Percentiles rank a stretch among this genome's conserved stretches.
Evolutionary conservation across 2,797 vertebrate genomes (phyloP).

Genomic region (Acanthornis magna): DNA sequence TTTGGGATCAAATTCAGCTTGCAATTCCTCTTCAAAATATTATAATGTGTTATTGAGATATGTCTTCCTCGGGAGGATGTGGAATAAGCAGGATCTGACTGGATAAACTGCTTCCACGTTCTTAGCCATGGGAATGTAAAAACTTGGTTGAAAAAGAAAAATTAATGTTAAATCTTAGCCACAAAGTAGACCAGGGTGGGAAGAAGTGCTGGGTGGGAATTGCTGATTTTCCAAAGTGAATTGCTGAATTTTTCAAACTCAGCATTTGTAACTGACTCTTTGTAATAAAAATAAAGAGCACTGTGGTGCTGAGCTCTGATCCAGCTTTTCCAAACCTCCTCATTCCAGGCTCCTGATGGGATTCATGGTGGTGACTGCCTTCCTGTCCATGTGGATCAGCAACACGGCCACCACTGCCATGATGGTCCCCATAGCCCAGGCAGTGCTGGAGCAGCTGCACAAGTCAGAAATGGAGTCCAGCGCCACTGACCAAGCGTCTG

Average conservation of each 20-base stretch:
- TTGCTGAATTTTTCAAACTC: not conserved
- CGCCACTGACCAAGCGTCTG: accelerated
- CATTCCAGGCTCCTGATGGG: conserved; percentile 86
- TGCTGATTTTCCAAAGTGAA: not conserved
- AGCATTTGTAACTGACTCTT: not conserved
- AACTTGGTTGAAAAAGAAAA: not conserved
- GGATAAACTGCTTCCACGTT: not conserved
- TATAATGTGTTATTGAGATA: not conserved
- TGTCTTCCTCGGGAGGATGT: not conserved
- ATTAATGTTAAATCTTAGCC: not conserved
- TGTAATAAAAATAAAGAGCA: not conserved
- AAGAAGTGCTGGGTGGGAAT: not conserved
- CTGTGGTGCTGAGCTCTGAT: not conserved
- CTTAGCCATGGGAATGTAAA: not conserved
- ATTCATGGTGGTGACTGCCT: conserved; percentile 90
- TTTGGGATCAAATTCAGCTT: conserved; percentile 5
- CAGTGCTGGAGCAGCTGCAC: conserved; percentile 86
- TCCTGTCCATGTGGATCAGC: conserved; percentile 99
- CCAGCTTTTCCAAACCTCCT: not conserved
- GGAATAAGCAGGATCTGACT: not conserved
- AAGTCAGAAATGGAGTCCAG: conserved; percentile 54
- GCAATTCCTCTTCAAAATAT: not conserved
- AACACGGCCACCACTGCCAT: conserved; percentile 95
- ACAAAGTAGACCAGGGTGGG: not conserved
- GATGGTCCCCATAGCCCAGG: conserved; percentile 92